A percentile compares a stretch with the other conserved stretches of the same genome.
phyloP scores from a whole-genome alignment of 1,140 invertebrate species.

The Saccostrea glomerata region DNA sequence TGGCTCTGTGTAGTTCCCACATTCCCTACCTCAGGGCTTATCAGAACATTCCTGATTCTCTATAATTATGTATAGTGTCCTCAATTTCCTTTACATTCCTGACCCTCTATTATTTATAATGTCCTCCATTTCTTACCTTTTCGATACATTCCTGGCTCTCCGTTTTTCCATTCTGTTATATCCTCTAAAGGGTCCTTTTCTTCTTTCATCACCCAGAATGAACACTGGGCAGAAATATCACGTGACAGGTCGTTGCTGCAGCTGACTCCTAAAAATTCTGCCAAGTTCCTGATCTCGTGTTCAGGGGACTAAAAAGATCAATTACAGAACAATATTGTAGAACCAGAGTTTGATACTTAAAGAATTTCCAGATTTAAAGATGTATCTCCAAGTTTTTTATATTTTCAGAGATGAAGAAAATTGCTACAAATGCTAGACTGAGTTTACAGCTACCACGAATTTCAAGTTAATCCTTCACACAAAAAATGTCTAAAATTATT shows the following conservation, averaged over 20 bases:
- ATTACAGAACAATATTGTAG: too few relatives aligned
- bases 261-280: constrained; percentile 21
- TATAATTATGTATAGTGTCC: background rate
- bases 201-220: constrained; percentile 42
- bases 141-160: constrained; percentile 45
- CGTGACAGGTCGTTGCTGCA: background rate
- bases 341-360: background rate
- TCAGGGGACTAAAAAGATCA: constrained; percentile 26
- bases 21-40: constrained; percentile 11
- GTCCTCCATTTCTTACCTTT: constrained; percentile 38
- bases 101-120: too few relatives aligned
- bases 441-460: too few relatives aligned
- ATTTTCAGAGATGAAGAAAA: too few relatives aligned
- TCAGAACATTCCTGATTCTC: constrained; percentile 20
- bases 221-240: constrained; percentile 28
- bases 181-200: constrained; percentile 45
- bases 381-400: too few relatives aligned
- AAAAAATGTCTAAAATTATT: too few relatives aligned
- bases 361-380: too few relatives aligned
- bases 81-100: constrained; percentile 17
- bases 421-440: too few relatives aligned
- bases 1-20: background rate
- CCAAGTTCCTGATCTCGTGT: constrained; percentile 12
- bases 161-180: constrained; percentile 38
- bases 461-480: too few relatives aligned